phyloP scores from a whole-genome alignment of 2,888 invertebrate species.

The Zygogramma bicolorata region DNA sequence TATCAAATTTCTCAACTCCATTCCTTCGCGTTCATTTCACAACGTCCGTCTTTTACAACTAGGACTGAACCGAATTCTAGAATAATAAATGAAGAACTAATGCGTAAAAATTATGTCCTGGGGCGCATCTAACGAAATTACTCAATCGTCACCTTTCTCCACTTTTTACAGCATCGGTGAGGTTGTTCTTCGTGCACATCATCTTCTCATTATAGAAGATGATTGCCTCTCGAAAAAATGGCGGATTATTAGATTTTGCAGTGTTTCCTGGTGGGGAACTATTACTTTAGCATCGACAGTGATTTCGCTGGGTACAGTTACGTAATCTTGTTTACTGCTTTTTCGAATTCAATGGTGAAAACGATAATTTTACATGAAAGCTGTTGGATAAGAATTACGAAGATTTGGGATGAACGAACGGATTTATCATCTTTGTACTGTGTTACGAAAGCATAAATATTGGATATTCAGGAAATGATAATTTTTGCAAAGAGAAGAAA shows the following conservation, averaged over 20 bases:
- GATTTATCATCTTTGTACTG: not conserved
- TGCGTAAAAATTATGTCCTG: not conserved
- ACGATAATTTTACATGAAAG: not conserved
- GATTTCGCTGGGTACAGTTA: slow-evolving; percentile 8
- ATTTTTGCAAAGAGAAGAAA: no score
- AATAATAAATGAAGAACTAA: no score
- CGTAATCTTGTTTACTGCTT: not conserved
- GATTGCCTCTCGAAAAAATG: slow-evolving; percentile 21
- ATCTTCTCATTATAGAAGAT: slow-evolving; percentile 19
- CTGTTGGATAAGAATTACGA: not conserved
- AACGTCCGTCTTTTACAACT: no score
- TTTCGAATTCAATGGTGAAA: not conserved
- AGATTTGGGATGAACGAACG: not conserved
- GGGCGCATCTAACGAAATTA: not conserved
- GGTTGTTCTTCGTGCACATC: slow-evolving; percentile 9
- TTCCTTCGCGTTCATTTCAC: no score
- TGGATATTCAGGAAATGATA: no score
- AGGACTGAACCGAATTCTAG: no score
- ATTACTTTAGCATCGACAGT: slow-evolving; percentile 18
- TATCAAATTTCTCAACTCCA: no score
- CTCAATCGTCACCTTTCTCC: slow-evolving; percentile 1
- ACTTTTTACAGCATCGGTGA: not conserved
- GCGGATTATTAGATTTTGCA: not conserved
- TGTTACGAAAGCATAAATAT: not conserved
- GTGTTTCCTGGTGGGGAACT: slow-evolving; percentile 17